phyloP scores from a whole-genome alignment of 1,140 invertebrate genomes.

The Aporrectodea caliginosa region DNA sequence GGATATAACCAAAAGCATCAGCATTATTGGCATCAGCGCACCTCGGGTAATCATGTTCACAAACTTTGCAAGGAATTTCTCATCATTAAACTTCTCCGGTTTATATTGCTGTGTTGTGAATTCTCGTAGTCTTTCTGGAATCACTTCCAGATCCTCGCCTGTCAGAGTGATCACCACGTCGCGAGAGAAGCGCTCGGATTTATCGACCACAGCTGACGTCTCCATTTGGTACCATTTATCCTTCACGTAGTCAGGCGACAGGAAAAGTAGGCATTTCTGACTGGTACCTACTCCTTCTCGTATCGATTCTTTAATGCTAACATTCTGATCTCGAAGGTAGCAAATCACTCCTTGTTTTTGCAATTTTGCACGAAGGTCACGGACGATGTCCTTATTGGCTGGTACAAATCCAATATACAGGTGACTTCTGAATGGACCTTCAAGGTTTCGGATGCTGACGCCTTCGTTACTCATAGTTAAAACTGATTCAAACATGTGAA shows the following conservation, averaged over 20 bases:
- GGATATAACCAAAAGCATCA: too few species aligned
- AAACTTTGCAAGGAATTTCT: not conserved
- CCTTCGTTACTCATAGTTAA: too few species aligned
- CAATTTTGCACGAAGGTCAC: not conserved
- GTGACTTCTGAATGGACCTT: not conserved
- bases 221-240: not conserved
- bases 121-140: not conserved
- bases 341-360: not conserved
- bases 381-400: not conserved
- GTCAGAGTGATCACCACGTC: not conserved
- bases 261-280: not conserved
- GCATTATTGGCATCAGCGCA: too few species aligned
- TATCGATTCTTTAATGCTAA: not conserved
- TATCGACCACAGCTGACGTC: not conserved
- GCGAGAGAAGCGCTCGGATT: not conserved
- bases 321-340: not conserved
- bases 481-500: too few species aligned
- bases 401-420: not conserved
- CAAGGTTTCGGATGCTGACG: not conserved
- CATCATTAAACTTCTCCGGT: not conserved
- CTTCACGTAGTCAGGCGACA: not conserved
- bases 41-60: not conserved
- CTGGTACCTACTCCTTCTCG: not conserved
- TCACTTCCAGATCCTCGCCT: too few species aligned
- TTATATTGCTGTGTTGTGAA: not conserved